phyloP scores from a whole-genome alignment of 2,888 invertebrate genomes.

The Drosophila kanekoi region DNA sequence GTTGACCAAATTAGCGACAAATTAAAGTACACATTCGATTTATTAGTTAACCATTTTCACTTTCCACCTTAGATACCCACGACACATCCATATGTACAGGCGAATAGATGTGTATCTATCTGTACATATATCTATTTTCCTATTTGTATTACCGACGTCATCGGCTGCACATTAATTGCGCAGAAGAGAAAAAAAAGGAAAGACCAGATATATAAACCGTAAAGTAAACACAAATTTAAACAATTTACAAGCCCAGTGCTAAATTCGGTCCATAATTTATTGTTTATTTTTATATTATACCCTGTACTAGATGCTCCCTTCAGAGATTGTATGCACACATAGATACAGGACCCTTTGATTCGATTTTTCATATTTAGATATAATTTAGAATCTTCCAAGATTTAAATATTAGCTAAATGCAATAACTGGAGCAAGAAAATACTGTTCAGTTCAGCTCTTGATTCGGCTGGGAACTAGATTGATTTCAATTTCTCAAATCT shows the following conservation, averaged over 20 bases:
- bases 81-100: background rate
- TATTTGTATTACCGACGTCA: conserved; percentile 67
- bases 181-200: conserved; percentile 21
- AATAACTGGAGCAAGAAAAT: too few species aligned
- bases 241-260: conserved; percentile 56
- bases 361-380: too few species aligned
- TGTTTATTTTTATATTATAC: conserved; percentile 48
- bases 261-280: conserved; percentile 51
- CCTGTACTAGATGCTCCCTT: conserved; percentile 16
- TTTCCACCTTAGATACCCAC: conserved; percentile 38
- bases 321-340: background rate
- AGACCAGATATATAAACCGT: conserved; percentile 28
- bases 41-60: conserved; percentile 40
- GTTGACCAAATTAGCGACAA: conserved; percentile 21
- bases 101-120: conserved; percentile 20
- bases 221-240: conserved; percentile 59
- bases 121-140: conserved; percentile 24
- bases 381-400: too few species aligned
- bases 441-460: too few species aligned
- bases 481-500: too few species aligned
- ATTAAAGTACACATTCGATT: conserved; percentile 21
- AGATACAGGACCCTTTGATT: too few species aligned
- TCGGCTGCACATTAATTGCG: conserved; percentile 67
- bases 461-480: too few species aligned
- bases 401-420: too few species aligned